Conservation (phyloP, 2,113 vertebrate genomes). For the Perccottus glenii region DNA sequence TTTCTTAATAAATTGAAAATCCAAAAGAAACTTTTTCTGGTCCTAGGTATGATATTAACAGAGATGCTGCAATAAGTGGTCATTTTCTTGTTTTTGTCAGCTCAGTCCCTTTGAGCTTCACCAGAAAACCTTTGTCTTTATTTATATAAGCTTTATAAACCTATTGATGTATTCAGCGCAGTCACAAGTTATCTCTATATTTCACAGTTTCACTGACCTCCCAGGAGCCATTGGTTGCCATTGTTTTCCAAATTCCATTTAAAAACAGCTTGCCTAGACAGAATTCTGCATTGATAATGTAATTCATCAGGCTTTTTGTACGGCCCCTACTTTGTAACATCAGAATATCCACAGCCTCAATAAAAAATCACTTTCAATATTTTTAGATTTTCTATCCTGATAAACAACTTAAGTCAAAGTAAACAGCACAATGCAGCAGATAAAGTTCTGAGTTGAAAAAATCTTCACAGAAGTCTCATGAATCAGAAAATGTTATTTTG, state of each 20-base stretch:
- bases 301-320: slow-evolving; percentile 11
- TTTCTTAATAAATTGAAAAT: no score
- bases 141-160: background rate
- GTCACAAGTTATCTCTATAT: background rate
- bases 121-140: background rate
- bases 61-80: slow-evolving; percentile 8
- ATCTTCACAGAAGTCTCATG: background rate
- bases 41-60: slow-evolving; percentile 1
- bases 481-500: background rate
- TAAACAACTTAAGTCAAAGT: background rate
- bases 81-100: background rate
- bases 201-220: slow-evolving; percentile 5
- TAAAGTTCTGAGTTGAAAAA: background rate
- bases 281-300: slow-evolving; percentile 11
- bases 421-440: background rate
- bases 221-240: slow-evolving; percentile 3
- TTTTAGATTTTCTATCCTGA: background rate
- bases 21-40: background rate
- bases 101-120: background rate
- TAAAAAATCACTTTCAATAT: no score
- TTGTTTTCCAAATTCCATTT: slow-evolving; percentile 26
- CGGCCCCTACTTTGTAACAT: slow-evolving; percentile 4
- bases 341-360: background rate
- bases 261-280: slow-evolving; percentile 25
- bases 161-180: slow-evolving; percentile 7